Evolutionary conservation across 2,113 vertebrate genomes (phyloP).

Genomic region (Dascyllus trimaculatus): DNA sequence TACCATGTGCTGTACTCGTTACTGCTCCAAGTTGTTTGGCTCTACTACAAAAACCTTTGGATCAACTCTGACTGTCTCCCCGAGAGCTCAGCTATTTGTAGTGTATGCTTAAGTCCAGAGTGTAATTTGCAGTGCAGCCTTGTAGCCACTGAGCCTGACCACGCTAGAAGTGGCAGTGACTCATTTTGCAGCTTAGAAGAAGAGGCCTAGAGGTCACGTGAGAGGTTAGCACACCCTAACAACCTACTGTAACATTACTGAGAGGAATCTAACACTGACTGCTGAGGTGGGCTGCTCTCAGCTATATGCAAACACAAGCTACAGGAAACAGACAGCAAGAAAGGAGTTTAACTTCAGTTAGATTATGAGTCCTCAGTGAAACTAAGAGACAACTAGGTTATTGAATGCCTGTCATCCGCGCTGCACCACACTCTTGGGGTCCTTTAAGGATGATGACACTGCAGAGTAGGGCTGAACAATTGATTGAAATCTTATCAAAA

Average conservation of each 20-base stretch:
- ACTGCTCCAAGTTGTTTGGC: slow-evolving; percentile 15
- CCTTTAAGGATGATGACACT: neutral
- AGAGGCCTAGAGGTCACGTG: slow-evolving; percentile 18
- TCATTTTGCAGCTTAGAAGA: slow-evolving; percentile 38
- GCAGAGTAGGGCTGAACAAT: neutral
- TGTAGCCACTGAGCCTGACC: slow-evolving; percentile 8
- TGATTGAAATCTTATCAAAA: too few relatives aligned
- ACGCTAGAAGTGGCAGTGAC: slow-evolving; percentile 8
- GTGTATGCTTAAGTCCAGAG: slow-evolving; percentile 18
- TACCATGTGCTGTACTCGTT: neutral
- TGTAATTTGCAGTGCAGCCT: slow-evolving; percentile 16
- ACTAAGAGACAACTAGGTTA: neutral
- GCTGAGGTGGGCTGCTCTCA: neutral
- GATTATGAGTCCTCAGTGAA: neutral
- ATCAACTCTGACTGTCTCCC: neutral
- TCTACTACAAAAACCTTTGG: slow-evolving; percentile 1
- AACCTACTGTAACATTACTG: slow-evolving; percentile 23
- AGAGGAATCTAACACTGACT: slow-evolving; percentile 47
- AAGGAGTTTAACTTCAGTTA: neutral
- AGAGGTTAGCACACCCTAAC: slow-evolving; percentile 16
- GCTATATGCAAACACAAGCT: slow-evolving; percentile 1
- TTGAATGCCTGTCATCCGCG: slow-evolving; percentile 20
- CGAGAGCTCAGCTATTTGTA: slow-evolving; percentile 43
- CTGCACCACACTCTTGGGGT: slow-evolving; percentile 27
- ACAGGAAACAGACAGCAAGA: neutral